Percentiles rank a stretch among this genome's conserved stretches.
These are phyloP conservation scores for Crypturellus undulatus DNA, from an alignment of 2,113 vertebrate species.

Conservation along the genomic window DNA sequence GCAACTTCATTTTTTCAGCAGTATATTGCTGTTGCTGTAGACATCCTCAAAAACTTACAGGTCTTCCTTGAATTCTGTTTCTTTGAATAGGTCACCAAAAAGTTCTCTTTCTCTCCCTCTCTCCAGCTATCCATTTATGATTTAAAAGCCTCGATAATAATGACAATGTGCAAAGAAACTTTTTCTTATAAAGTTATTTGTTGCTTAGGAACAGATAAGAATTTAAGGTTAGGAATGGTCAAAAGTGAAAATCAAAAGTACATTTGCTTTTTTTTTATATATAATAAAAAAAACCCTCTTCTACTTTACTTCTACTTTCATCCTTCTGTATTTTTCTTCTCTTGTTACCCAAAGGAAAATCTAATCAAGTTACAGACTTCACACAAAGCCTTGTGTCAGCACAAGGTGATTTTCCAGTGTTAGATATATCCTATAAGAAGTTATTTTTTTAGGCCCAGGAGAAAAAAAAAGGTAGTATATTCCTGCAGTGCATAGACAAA, in stretches of 20 bases:
- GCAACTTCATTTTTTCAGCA: background rate
- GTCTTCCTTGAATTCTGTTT: background rate
- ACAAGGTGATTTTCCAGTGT: background rate
- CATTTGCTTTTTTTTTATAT: background rate
- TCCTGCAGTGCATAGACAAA: background rate
- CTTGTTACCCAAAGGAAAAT: background rate
- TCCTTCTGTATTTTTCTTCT: background rate
- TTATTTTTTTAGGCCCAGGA: slow-evolving; percentile 24
- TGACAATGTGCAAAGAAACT: background rate
- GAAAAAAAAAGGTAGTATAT: slow-evolving; percentile 1
- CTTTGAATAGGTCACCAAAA: background rate
- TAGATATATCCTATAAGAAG: background rate
- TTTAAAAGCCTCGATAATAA: background rate
- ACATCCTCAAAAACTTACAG: background rate
- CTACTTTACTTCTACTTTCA: background rate
- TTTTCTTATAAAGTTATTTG: background rate
- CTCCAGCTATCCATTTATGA: background rate
- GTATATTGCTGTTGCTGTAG: background rate
- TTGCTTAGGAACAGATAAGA: background rate
- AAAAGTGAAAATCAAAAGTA: background rate
- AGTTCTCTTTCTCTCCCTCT: background rate
- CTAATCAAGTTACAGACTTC: background rate
- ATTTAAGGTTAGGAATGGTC: background rate
- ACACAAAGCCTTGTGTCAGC: slow-evolving; percentile 9
- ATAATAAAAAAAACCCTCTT: too few species aligned